Conservation (phyloP, 2,888 invertebrate species). For the Megamerina dolium region DNA sequence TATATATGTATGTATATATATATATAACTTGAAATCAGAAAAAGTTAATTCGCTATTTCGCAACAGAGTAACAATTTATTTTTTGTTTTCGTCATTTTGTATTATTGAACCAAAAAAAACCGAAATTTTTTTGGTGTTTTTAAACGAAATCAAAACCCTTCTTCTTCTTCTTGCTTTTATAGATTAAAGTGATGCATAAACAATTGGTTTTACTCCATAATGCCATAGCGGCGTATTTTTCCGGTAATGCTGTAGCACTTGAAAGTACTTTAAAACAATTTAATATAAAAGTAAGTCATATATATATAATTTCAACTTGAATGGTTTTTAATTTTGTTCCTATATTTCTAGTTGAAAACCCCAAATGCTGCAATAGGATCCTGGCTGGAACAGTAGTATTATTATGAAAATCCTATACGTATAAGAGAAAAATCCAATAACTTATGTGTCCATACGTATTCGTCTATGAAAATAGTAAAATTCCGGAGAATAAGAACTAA, state of each 20-base stretch:
- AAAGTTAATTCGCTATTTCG: too few relatives aligned
- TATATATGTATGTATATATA: too few relatives aligned
- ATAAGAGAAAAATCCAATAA: too few relatives aligned
- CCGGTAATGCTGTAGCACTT: conserved; percentile 88
- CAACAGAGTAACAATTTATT: too few relatives aligned
- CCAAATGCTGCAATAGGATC: conserved; percentile 72
- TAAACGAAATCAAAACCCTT: too few relatives aligned
- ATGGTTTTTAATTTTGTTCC: not conserved
- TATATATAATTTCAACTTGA: conserved; percentile 53
- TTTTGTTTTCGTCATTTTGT: too few relatives aligned
- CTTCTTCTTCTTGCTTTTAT: conserved; percentile 27
- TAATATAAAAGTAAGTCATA: conserved; percentile 68
- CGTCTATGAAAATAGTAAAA: too few relatives aligned
- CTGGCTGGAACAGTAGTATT: conserved; percentile 69
- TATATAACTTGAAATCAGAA: too few relatives aligned
- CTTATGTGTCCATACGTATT: too few relatives aligned
- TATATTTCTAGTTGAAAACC: conserved; percentile 53
- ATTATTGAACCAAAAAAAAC: too few relatives aligned
- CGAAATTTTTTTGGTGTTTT: not conserved
- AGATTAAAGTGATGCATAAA: conserved; percentile 99
- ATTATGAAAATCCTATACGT: too few relatives aligned
- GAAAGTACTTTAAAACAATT: conserved; percentile 94
- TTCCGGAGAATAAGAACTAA: not conserved
- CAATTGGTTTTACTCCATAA: conserved; percentile 93
- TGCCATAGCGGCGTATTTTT: conserved; percentile 94